Conservation (phyloP, 2,113 vertebrate genomes). For the Elaphurus davidianus region DNA sequence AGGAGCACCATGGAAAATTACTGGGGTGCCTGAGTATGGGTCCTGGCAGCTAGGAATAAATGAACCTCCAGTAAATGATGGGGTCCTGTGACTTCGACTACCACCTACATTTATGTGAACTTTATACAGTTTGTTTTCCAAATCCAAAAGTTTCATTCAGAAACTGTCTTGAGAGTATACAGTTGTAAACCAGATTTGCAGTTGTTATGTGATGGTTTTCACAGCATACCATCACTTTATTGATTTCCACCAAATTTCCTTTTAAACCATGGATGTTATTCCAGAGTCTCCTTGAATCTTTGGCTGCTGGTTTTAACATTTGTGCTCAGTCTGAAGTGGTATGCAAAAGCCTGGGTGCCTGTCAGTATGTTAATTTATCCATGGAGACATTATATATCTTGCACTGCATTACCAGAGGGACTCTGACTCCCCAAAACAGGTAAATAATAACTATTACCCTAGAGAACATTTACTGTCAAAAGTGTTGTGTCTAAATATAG, state of each 20-base stretch:
- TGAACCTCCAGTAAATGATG: neutral
- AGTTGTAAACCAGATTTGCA: neutral
- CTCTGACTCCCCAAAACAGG: neutral
- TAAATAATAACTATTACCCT: neutral
- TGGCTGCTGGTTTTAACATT: neutral
- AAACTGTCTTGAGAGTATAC: neutral
- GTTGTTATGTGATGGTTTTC: neutral
- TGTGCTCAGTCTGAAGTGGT: neutral
- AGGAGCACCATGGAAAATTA: neutral
- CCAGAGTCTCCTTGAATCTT: neutral
- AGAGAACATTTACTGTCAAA: neutral
- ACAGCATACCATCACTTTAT: neutral
- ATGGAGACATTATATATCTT: neutral
- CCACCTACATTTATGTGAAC: neutral
- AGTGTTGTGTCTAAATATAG: neutral
- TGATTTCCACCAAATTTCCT: neutral
- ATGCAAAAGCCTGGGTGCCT: neutral
- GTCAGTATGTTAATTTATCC: neutral
- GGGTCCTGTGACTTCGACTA: neutral
- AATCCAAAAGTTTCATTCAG: neutral
- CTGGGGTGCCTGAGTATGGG: neutral
- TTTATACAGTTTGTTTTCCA: neutral
- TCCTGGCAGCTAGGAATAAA: neutral
- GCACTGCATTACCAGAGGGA: neutral
- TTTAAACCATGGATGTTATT: neutral